Conservation (phyloP, 2,888 invertebrate species). For the Drosophila macrospina region DNA sequence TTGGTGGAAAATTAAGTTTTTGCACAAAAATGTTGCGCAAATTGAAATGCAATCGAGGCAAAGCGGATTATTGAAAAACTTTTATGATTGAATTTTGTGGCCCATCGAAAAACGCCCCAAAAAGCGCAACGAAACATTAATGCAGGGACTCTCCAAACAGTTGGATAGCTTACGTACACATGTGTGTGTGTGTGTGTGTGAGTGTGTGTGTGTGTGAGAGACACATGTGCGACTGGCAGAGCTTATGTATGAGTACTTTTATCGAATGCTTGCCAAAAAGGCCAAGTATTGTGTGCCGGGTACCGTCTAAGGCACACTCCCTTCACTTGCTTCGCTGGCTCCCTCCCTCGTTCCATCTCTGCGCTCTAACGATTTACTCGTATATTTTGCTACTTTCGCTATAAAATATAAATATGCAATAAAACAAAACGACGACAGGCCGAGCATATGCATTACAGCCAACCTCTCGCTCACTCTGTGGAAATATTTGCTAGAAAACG, state of each 20-base stretch:
- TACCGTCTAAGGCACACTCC: conserved; percentile 18
- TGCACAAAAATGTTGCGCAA: conserved; percentile 80
- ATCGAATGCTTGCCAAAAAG: conserved; percentile 67
- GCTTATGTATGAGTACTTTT: conserved; percentile 67
- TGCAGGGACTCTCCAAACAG: conserved; percentile 39
- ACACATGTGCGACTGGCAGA: conserved; percentile 74
- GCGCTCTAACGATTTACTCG: conserved; percentile 73
- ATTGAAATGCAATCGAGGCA: conserved; percentile 82
- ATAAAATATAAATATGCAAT: conserved; percentile 83
- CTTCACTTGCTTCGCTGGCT: background rate
- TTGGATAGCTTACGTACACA: background rate
- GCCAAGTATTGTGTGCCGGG: conserved; percentile 46
- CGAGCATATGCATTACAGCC: conserved; percentile 74
- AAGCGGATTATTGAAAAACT: conserved; percentile 82
- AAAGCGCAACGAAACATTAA: conserved; percentile 70
- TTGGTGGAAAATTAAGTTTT: conserved; percentile 84
- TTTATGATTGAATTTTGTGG: conserved; percentile 81
- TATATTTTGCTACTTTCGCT: conserved; percentile 81
- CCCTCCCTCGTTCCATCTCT: background rate
- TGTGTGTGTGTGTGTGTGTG: conserved; percentile 15
- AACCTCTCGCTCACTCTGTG: conserved; percentile 10
- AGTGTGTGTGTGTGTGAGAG: conserved; percentile 34
- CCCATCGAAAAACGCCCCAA: conserved; percentile 44
- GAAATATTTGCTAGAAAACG: conserved; percentile 77
- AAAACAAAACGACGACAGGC: conserved; percentile 81